Evolutionary conservation across 2,888 invertebrate genomes (phyloP), one percentile per base, ranked within the genome.

Genomic region (Drosophila colorata): DNA sequence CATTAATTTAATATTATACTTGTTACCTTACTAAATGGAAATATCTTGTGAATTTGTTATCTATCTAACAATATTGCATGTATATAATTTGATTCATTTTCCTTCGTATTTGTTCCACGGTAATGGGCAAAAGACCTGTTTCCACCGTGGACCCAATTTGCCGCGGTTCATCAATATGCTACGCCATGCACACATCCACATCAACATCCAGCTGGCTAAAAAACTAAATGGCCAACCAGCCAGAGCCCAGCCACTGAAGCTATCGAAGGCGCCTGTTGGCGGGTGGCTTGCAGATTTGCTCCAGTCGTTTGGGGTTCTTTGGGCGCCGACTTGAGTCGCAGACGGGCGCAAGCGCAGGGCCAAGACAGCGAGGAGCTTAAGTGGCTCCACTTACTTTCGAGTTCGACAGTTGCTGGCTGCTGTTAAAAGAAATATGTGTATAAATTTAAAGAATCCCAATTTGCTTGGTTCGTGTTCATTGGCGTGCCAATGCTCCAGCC

Each of bases 391-490:
- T 85, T 78, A 72, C 64, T 59, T 52, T 23, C 46, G 63, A 69
- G 66, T 69, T 69, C 53, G 58, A 33, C 57, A 67, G 46, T 67
- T 52, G 68, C 48, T 49, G 43, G 65, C 72, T 67, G 81, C 68
- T 75, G 65, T 48, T 69, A 70, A 46, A 75, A 78, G 80, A 83
- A 76, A 89, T 76, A 87, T 88, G 85, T 88, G 87, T 79, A 87
- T 88, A 87, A 88, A 87, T 89, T 87, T 87, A 87, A 87, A 89
- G 80, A 87, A 87, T 88, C 85, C 78, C 81, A 89, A 87, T 88
- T 81, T 80, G 68, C 79, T 80, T 71, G 87, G 76, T 74, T 78
- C 88, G 77, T 89, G 86, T 69, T 82, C 73, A 76, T 81, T 85
- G 87, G 69, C 41, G 69, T 58, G 59, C 67, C 69, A 57, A 58